Conservation (phyloP, 1,140 invertebrate genomes). For the Trichomalopsis sarcophagae region DNA sequence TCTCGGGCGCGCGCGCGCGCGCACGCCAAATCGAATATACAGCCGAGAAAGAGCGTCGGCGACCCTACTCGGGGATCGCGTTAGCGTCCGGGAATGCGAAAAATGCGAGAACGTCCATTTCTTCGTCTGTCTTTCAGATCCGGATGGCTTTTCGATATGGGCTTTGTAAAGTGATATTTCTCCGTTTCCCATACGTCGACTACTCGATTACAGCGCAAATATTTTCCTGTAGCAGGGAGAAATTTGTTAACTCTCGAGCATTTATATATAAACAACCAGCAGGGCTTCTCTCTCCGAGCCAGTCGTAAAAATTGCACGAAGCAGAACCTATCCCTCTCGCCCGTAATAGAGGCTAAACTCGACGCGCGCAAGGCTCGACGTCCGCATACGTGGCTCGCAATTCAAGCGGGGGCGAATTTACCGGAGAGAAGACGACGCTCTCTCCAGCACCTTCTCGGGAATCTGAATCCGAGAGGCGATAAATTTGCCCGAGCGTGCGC, state of each 20-base stretch:
- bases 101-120: background rate
- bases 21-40: background rate
- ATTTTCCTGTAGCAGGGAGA: background rate
- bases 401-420: background rate
- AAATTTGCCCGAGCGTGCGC: background rate
- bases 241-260: background rate
- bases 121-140: background rate
- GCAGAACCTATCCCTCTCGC: background rate
- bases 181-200: background rate
- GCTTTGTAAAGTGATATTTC: constrained; percentile 16
- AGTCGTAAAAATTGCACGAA: background rate
- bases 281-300: background rate
- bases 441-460: background rate
- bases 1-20: background rate
- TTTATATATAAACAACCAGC: background rate
- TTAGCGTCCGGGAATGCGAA: background rate
- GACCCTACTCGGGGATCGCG: background rate
- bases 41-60: too few relatives aligned
- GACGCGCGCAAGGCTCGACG: background rate
- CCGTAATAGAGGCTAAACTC: background rate
- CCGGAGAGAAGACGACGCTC: background rate
- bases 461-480: background rate
- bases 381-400: background rate
- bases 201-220: background rate
- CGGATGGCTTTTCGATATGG: background rate